Percentiles rank a stretch among this genome's conserved stretches.
Evolutionary conservation across 2,888 invertebrate genomes (phyloP).

Genomic region (Lasius fuliginosus): DNA sequence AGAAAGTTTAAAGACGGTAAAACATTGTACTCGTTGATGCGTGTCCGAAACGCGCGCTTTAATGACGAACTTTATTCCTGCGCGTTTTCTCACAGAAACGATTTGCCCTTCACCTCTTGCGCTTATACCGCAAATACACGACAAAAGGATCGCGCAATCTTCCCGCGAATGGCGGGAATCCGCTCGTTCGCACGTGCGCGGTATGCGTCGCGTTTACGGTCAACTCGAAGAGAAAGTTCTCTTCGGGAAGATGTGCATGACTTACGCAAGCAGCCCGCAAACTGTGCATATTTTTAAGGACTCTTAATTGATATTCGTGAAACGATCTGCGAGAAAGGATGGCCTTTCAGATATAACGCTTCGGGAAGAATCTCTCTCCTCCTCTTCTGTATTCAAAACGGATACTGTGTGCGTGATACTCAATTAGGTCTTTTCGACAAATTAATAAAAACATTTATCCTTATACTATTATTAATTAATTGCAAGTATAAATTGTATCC

Average conservation of each 20-base stretch:
- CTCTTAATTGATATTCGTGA: conserved; percentile 33
- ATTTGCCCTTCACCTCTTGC: conserved; percentile 60
- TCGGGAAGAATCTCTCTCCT: neutral
- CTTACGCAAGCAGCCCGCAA: conserved; percentile 33
- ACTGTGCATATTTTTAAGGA: neutral
- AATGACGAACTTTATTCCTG: conserved; percentile 10
- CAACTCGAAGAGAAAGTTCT: conserved; percentile 51
- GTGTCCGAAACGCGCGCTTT: conserved; percentile 11
- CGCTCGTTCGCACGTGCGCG: conserved; percentile 37
- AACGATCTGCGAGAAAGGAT: conserved; percentile 5
- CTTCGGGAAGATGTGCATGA: conserved; percentile 15
- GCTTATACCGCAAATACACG: conserved; percentile 13
- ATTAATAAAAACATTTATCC: neutral
- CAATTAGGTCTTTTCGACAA: conserved; percentile 5
- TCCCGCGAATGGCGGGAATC: conserved; percentile 42
- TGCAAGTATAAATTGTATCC: neutral
- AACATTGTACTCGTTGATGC: neutral
- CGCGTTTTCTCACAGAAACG: conserved; percentile 44
- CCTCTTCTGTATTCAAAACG: neutral
- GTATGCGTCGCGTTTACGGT: conserved; percentile 29
- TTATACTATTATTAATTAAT: neutral
- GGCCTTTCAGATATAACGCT: neutral
- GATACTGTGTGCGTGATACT: neutral
- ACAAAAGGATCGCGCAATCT: conserved; percentile 59
- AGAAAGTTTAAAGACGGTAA: conserved; percentile 1